Evolutionary conservation across 2,797 vertebrate genomes (phyloP), one percentile per base, ranked within the genome.

Genomic region (Leucoraja ocellata): DNA sequence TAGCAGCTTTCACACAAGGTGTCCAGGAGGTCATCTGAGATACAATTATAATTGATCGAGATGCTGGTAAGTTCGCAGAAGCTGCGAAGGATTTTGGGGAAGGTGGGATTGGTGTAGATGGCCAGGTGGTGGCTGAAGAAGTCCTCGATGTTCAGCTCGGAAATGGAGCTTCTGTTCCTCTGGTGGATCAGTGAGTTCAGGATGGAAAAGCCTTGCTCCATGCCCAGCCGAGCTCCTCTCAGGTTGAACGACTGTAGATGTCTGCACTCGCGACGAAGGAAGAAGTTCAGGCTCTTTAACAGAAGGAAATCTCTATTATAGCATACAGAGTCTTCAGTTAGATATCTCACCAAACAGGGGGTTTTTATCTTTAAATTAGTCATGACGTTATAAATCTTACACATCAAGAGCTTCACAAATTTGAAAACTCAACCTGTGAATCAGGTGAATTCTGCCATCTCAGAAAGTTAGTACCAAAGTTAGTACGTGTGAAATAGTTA

Each of bases 21-120:
- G 32, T 94, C 93, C 0, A 97, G 96, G 93, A 97, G 94, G 93
- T 96, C 95, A 1, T 97, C 95, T 0, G 96, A 97, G 93, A 97
- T 78, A 39, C 96, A 97, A 92, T 95, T 96, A 94, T 97, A 97
- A 94, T 95, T 97, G 79, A 97, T 95, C 11, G 94, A 96, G 93
- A 97, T 94, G 93, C 91, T 65, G 0, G 46, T 94, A 93, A 97
- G 95, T 94, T 74, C 94, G 71, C 0, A 94, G 94, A 97, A 95
- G 0, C 94, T 94, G 84, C 94, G 93, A 94, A 97, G 95, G 77
- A 94, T 71, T 58, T 92, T 93, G 25, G 93, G 93, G 93, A 97
- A 93, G 36, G 81, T 94, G 18, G 93, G n/a, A 93, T 95, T 96
- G 88, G 94, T 94, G 93, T 96, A 95, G 93, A 96, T 93, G 0